These are phyloP conservation scores for Phalacrocorax pelagicus DNA, from an alignment of 2,113 vertebrate genomes.

Conservation along the genomic window DNA sequence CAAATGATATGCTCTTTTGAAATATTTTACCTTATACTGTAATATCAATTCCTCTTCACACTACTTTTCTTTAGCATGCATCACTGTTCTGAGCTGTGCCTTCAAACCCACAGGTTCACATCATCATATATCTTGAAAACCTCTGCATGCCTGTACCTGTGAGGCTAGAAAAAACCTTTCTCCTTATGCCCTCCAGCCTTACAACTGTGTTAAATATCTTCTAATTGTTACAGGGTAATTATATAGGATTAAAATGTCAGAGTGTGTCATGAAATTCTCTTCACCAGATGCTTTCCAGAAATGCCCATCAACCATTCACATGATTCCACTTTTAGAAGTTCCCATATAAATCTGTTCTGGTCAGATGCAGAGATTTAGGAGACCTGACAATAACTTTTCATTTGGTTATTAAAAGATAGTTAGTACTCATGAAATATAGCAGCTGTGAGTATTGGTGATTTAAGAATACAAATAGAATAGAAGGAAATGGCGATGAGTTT, in stretches of 20 bases:
- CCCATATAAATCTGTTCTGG: neutral
- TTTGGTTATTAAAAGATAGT: neutral
- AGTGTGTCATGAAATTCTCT: neutral
- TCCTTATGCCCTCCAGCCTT: neutral
- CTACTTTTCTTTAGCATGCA: neutral
- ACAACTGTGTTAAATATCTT: neutral
- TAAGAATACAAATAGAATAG: neutral
- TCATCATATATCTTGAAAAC: neutral
- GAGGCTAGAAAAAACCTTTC: neutral
- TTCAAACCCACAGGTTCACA: neutral
- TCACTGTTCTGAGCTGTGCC: neutral
- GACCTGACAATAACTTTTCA: neutral
- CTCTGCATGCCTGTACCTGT: neutral
- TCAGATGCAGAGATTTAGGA: neutral
- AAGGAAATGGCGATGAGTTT: neutral
- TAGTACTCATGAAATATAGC: neutral
- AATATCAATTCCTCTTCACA: neutral
- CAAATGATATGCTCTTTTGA: neutral
- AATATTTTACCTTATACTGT: neutral
- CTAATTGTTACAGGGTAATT: neutral
- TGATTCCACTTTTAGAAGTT: neutral
- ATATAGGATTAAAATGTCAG: neutral
- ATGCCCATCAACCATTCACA: neutral
- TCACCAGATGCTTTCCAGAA: neutral
- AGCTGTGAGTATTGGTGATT: neutral